Evolutionary conservation across 92 coral and sea anemone genomes (phyloP), one percentile per base, ranked within the genome.

Genomic region (Zoanthus sociatus): DNA sequence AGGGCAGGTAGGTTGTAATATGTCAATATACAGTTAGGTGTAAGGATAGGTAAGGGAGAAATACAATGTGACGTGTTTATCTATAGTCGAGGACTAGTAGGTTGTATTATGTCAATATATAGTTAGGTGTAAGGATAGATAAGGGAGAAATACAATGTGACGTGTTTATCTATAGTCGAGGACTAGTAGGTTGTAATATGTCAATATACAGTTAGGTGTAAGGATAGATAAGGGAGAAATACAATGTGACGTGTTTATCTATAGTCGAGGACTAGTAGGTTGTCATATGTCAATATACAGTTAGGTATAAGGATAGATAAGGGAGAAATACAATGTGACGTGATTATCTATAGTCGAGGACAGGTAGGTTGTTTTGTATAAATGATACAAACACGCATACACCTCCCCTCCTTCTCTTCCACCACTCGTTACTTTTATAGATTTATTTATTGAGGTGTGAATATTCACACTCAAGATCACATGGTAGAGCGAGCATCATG

Each of bases 11-110:
- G 60, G 85, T 13, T 15, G 3, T 17, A 16, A 16, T 20, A 33
- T 33, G 42, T 33, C 42, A 33, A 33, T 3, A 50, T 50, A 50
- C 12, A 50, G 54, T 4, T 50, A 50, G 54, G 54, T 58, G 66
- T 58, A 3, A 10, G 7, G 9, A 17, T 7, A 61, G 17, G n/a
- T 20, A 61, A 61, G 17, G 30, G 2, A 3, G 69, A n/a, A 2
- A 16, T 61, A 86, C n/a, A 7, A 4, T 50, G 53, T 58, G 51
- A 60, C 1, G n/a, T 79, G 73, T 55, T 60, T 18, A 7, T 37
- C n/a, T 55, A 61, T 8, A 61, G 73, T 10, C 7, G 18, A 1
- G 68, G 26, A 10, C 92, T 87, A 96, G 95, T 95, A 84, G 60
- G 85, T 13, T 15, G 3, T 17, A 16, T 7, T 20, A 33, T 33